Percentiles rank a stretch among this genome's conserved stretches.
Evolutionary conservation across 2,888 invertebrate genomes (phyloP).

Genomic region (Metopia argyrocephala): DNA sequence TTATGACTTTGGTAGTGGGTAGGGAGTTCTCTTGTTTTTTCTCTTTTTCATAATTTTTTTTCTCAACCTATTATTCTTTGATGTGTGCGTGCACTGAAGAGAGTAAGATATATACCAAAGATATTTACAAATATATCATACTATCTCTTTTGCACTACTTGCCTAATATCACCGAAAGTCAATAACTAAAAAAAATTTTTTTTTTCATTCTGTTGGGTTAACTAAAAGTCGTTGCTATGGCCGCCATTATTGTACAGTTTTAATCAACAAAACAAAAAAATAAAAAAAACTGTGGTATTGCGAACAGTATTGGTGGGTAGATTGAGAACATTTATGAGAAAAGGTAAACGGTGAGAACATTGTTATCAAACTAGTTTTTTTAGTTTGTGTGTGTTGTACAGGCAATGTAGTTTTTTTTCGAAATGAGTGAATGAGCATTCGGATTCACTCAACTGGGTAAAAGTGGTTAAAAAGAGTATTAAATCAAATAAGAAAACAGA

Average conservation of each 20-base stretch:
- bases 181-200: not conserved
- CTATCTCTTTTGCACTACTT: slow-evolving; percentile 30
- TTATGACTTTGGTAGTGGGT: slow-evolving; percentile 65
- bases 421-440: slow-evolving; percentile 69
- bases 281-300: not conserved
- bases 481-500: slow-evolving; percentile 1
- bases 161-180: not conserved
- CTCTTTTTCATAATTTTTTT: slow-evolving; percentile 46
- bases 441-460: slow-evolving; percentile 68
- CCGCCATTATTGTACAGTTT: slow-evolving; percentile 45
- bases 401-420: slow-evolving; percentile 10
- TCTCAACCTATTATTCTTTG: too few relatives aligned
- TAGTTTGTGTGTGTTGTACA: slow-evolving; percentile 1
- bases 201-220: not conserved
- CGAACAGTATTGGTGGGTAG: not conserved
- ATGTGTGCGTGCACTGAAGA: slow-evolving; percentile 26
- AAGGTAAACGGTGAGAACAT: not conserved
- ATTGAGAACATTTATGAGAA: not conserved
- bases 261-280: not conserved
- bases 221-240: slow-evolving; percentile 20
- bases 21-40: slow-evolving; percentile 67
- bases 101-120: slow-evolving; percentile 17
- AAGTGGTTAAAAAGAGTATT: slow-evolving; percentile 52
- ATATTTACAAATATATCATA: slow-evolving; percentile 57
- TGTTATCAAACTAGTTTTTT: not conserved